Evolutionary conservation across 2,113 vertebrate genomes (phyloP), one percentile per base, ranked within the genome.

Genomic region (Brachyistius frenatus): DNA sequence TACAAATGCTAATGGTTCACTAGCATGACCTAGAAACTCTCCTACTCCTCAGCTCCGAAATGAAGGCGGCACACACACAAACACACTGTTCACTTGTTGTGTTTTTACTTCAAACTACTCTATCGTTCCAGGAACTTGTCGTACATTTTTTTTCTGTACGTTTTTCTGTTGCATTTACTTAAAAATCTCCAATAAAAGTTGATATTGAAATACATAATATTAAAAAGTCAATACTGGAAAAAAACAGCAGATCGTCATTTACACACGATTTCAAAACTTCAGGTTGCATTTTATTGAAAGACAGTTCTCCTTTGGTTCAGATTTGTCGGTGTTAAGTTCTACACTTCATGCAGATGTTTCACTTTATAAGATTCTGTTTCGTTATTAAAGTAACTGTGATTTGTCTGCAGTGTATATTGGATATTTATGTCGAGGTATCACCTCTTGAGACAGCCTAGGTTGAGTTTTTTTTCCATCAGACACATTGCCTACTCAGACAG

Each of bases 21-120:
- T 79, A 73, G 77, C 76, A 77, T 92, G 92, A 92, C 92, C 89
- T 87, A 89, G 85, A 92, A 93, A 92, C 84, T 78, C 55, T n/a
- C 47, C 35, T 61, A 53, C 36, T 74, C 33, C 61, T 76, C 23
- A 49, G 31, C 68, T 76, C 61, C 65, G 46, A 74, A 76, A 61
- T 61, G 56, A 85, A 81, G 47, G 52, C 55, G 53, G 13, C 66
- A 62, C 57, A 49, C 1, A 72, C 35, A 67, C 62, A 49, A 50
- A 68, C 44, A 57, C 66, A 65, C 78, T 76, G 67, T 66, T 73
- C 53, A 81, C 68, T 65, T 23, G 23, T 23, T n/a, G 5, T 56
- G 68, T 87, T 58, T 86, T 86, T 76, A 71, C 71, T 83, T 67
- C 31, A 63, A 58, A 49, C 23, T 33, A 11, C 16, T 63, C 6